Evolutionary conservation across 2,113 vertebrate genomes (phyloP), one percentile per base, ranked within the genome.

Genomic region (Erpornis zantholeuca): DNA sequence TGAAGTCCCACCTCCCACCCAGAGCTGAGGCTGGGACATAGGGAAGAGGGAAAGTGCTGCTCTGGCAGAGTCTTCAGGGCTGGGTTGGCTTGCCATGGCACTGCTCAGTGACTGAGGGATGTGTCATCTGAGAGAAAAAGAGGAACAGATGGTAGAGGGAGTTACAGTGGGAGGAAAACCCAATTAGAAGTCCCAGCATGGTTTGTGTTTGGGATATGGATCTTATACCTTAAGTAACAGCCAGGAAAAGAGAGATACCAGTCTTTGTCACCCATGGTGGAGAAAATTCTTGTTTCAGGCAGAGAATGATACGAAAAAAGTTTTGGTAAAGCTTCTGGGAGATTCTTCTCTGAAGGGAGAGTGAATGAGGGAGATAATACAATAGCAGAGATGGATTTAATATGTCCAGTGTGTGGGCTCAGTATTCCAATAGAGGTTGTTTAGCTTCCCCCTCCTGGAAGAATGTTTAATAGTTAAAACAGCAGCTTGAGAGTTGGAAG

Each of bases 131-230:
- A 91, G 66, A 96, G 81, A 93, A 77, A 93, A 57, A 69, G 85
- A 75, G 82, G 85, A 95, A 70, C 97, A 97, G 97, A 97, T 97
- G 97, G 97, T 19, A 93, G 96, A 96, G 66, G 97, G 97, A 96
- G 97, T 96, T 96, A 96, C 79, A 95, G 97, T 97, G 95, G 97
- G 97, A 97, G 97, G 97, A 97, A 95, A 96, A 96, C 96, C 93
- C 96, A 97, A 97, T 97, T 97, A 97, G 96, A 96, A 93, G 83
- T 96, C 86, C 95, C 93, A 96, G 95, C 91, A 88, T 96, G 86
- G 94, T 92, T 96, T 96, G 91, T 96, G 96, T 76, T 96, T 77
- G 91, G 90, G 92, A 92, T 96, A 95, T 95, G 88, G 96, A 97
- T 93, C 73, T 96, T 94, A 95, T 86, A 95, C 96, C 90, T 96